Evolutionary conservation across 2,113 vertebrate species (phyloP).

Genomic region (Excalfactoria chinensis): DNA sequence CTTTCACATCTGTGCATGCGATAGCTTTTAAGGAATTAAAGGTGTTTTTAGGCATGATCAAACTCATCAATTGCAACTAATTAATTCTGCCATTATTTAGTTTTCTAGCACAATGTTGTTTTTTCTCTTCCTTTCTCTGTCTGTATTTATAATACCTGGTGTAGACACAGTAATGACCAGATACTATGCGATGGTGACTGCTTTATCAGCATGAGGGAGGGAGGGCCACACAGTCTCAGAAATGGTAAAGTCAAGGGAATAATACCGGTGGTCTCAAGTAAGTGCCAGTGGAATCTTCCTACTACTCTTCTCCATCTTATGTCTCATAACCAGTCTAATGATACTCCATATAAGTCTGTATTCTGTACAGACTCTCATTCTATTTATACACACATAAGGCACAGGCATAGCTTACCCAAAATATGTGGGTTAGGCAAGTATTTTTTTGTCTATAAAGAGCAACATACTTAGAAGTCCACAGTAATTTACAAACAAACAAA

Average conservation of each 20-base stretch:
- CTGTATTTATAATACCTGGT: not conserved
- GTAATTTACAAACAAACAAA: not conserved
- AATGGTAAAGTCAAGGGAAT: not conserved
- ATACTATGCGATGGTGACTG: not conserved
- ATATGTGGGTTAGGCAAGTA: not conserved
- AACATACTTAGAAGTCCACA: accelerated
- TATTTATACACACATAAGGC: not conserved
- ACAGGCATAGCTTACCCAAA: not conserved
- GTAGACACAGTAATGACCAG: not conserved
- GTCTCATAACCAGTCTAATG: not conserved
- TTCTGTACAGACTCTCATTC: not conserved
- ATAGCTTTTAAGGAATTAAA: slow-evolving; percentile 54
- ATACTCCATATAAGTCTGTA: not conserved
- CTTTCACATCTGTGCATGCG: slow-evolving; percentile 24
- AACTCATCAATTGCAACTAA: slow-evolving; percentile 25
- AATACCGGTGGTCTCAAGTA: not conserved
- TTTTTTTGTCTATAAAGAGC: not conserved
- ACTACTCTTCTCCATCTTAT: not conserved
- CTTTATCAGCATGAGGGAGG: not conserved
- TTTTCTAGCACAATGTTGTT: not conserved
- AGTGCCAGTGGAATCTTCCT: not conserved
- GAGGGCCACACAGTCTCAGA: not conserved
- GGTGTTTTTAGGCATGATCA: slow-evolving; percentile 41
- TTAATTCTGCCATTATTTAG: slow-evolving; percentile 9
- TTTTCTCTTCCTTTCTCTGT: not conserved